A percentile compares a stretch with the other conserved stretches of the same genome.
phyloP scores from a whole-genome alignment of 2,113 vertebrate genomes.

The Arothron firmamentum region DNA sequence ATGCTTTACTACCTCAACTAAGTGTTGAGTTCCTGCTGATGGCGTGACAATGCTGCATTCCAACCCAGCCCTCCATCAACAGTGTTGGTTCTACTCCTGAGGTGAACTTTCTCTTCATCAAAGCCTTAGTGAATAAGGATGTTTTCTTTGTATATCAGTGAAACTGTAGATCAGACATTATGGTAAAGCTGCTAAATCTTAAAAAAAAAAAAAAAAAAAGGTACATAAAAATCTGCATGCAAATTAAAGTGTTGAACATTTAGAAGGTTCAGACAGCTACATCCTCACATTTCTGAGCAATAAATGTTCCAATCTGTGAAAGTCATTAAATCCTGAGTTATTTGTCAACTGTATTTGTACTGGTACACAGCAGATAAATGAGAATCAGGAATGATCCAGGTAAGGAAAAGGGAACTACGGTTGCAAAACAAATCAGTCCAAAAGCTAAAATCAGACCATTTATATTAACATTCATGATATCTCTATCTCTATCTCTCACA shows the following conservation, averaged over 20 bases:
- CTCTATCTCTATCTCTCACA: conserved; percentile 23
- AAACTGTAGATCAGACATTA: conserved; percentile 18
- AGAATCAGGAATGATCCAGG: conserved; percentile 44
- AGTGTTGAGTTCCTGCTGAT: no score
- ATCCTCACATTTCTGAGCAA: conserved; percentile 13
- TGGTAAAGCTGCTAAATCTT: no score
- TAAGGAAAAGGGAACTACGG: conserved; percentile 10
- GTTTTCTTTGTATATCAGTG: conserved; percentile 10
- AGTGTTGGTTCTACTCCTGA: no score
- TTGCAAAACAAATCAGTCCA: conserved; percentile 1
- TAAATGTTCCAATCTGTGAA: background rate
- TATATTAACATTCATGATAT: conserved; percentile 53
- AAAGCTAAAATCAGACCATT: conserved; percentile 60
- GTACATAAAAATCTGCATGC: conserved; percentile 22
- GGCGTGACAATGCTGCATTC: no score
- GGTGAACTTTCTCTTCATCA: background rate
- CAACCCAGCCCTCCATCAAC: no score
- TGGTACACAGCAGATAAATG: conserved; percentile 40
- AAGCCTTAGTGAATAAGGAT: conserved; percentile 6
- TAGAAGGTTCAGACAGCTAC: conserved; percentile 11
- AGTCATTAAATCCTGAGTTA: no score
- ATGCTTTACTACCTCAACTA: no score
- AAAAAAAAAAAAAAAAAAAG: conserved; percentile 2
- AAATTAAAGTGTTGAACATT: conserved; percentile 8
- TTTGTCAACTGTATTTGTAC: conserved; percentile 1